These are phyloP conservation scores for Ctenosaura bakeri DNA, from an alignment of 2,797 vertebrate genomes.

Conservation along the genomic window DNA sequence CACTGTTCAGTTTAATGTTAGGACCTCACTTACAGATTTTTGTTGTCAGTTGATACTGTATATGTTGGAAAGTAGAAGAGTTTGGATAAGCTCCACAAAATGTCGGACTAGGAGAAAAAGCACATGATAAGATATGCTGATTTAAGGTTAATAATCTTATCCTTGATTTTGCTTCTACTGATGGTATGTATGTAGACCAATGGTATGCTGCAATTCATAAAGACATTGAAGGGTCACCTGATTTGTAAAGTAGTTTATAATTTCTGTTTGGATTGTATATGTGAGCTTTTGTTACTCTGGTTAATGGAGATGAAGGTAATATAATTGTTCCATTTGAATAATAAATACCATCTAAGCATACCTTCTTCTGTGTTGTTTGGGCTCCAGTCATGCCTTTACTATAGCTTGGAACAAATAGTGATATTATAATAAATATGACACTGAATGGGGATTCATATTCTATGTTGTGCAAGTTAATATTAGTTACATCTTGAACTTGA, in stretches of 20 bases:
- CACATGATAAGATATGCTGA: background rate
- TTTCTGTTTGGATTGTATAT: slow-evolving; percentile 56
- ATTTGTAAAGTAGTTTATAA: slow-evolving; percentile 49
- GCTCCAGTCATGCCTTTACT: background rate
- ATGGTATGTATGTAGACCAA: slow-evolving; percentile 50
- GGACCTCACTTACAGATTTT: background rate
- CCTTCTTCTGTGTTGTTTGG: background rate
- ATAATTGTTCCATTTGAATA: slow-evolving; percentile 10
- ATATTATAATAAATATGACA: background rate
- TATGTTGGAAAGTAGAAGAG: slow-evolving; percentile 4
- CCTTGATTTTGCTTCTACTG: slow-evolving; percentile 17
- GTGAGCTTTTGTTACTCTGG: slow-evolving; percentile 50
- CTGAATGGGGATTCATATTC: background rate
- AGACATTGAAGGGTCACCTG: slow-evolving; percentile 56
- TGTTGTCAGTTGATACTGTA: background rate
- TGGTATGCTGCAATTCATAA: slow-evolving; percentile 56
- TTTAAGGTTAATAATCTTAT: slow-evolving; percentile 26
- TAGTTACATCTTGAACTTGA: background rate
- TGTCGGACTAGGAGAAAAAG: background rate
- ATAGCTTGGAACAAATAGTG: background rate
- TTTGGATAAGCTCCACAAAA: slow-evolving; percentile 12
- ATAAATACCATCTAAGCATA: slow-evolving; percentile 15
- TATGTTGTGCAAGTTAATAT: background rate
- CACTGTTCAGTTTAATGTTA: background rate
- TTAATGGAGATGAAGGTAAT: background rate